A percentile compares a stretch with the other conserved stretches of the same genome.
These are phyloP conservation scores for Pristionchus entomophagus DNA, from an alignment of 2,888 invertebrate species.

Conservation along the genomic window DNA sequence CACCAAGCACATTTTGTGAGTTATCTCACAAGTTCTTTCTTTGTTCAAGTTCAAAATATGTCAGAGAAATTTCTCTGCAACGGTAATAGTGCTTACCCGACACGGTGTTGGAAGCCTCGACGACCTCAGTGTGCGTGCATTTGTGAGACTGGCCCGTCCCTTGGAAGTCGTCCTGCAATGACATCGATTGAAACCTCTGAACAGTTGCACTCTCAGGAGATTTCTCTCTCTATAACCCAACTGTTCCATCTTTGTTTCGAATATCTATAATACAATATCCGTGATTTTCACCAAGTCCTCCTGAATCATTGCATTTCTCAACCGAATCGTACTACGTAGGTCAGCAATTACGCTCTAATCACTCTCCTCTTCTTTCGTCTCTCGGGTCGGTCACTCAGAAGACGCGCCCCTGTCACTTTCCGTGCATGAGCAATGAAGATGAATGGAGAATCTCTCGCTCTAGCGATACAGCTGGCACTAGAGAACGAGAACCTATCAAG, in stretches of 20 bases:
- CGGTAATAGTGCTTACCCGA: too few species aligned
- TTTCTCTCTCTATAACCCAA: background rate
- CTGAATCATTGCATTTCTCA: too few species aligned
- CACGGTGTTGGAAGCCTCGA: constrained; percentile 70
- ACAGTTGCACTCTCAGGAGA: background rate
- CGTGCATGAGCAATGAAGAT: constrained; percentile 33
- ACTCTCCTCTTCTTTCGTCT: background rate
- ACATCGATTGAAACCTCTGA: background rate
- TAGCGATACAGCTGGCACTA: constrained; percentile 18
- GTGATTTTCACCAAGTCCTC: too few species aligned
- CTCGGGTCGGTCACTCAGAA: background rate
- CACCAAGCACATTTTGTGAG: too few species aligned
- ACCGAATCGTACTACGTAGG: background rate
- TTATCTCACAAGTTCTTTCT: too few species aligned
- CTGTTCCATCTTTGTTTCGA: background rate
- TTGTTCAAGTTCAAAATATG: too few species aligned
- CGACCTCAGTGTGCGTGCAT: constrained; percentile 72
- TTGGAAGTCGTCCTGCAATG: constrained; percentile 68
- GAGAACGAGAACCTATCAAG: background rate
- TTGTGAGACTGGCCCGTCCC: constrained; percentile 63
- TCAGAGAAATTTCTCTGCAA: too few species aligned
- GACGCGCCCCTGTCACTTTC: constrained; percentile 12
- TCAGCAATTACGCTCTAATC: constrained; percentile 21
- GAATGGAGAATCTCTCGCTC: background rate
- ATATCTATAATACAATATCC: too few species aligned